Percentiles rank a stretch among this genome's conserved stretches.
phyloP scores from a whole-genome alignment of 2,888 invertebrate species.

The Lithophane semibrunnea region DNA sequence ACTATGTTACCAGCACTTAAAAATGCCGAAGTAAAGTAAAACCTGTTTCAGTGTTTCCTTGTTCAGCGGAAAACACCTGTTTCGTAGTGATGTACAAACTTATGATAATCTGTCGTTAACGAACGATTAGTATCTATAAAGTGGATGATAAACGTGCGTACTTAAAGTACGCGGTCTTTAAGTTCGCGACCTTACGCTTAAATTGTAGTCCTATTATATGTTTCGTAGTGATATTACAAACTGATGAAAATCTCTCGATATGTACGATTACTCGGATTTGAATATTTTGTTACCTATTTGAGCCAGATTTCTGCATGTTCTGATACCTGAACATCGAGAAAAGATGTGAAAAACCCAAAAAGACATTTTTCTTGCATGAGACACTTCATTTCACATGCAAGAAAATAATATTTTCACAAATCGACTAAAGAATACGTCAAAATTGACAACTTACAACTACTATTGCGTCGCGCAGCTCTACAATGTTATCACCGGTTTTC shows the following conservation, averaged over 20 bases:
- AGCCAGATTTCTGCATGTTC: not conserved
- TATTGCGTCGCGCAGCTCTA: slow-evolving; percentile 22
- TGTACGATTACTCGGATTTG: not conserved
- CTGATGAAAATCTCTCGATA: too few relatives aligned
- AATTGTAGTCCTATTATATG: not conserved
- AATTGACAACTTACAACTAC: not conserved
- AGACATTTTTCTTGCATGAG: too few relatives aligned
- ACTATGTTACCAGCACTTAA: slow-evolving; percentile 36
- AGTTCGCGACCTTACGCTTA: too few relatives aligned
- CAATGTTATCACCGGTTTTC: slow-evolving; percentile 66
- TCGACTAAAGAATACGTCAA: slow-evolving; percentile 44
- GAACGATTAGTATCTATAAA: not conserved
- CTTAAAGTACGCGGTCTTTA: too few relatives aligned
- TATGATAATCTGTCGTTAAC: too few relatives aligned
- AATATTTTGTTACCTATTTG: not conserved
- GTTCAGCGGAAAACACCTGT: not conserved
- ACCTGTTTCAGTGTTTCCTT: slow-evolving; percentile 1
- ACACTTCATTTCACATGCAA: not conserved
- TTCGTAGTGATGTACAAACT: too few relatives aligned
- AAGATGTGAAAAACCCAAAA: not conserved
- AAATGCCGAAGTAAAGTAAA: not conserved
- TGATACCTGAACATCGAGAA: not conserved
- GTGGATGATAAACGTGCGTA: too few relatives aligned
- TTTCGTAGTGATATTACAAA: too few relatives aligned
- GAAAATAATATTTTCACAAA: not conserved